A percentile compares a stretch with the other conserved stretches of the same genome.
phyloP scores from a whole-genome alignment of 2,888 invertebrate genomes.

The Spisula subtruncata region DNA sequence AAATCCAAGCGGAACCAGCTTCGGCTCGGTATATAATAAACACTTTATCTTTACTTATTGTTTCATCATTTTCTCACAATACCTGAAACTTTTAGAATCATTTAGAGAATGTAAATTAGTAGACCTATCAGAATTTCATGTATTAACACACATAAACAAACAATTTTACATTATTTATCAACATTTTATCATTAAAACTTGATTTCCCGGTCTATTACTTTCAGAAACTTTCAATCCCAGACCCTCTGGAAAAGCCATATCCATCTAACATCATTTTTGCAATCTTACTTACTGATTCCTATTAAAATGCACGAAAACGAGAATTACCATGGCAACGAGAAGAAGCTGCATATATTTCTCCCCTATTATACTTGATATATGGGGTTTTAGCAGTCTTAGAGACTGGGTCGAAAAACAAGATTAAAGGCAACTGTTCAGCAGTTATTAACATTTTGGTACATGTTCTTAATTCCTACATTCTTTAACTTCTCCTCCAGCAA shows the following conservation, averaged over 20 bases:
- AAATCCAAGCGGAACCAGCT: too few species aligned
- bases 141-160: background rate
- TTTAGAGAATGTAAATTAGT: background rate
- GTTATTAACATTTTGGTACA: background rate
- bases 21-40: too few species aligned
- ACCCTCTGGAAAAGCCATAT: slow-evolving; percentile 50
- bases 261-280: slow-evolving; percentile 33
- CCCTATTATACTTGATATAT: slow-evolving; percentile 51
- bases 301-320: slow-evolving; percentile 59
- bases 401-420: slow-evolving; percentile 23
- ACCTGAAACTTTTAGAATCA: background rate
- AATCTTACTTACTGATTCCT: slow-evolving; percentile 49
- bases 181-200: slow-evolving; percentile 10
- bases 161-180: background rate
- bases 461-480: background rate
- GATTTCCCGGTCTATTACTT: background rate
- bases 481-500: background rate
- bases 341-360: slow-evolving; percentile 33
- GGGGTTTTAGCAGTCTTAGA: slow-evolving; percentile 42
- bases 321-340: slow-evolving; percentile 64
- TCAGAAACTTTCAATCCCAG: slow-evolving; percentile 34
- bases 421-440: slow-evolving; percentile 43
- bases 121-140: slow-evolving; percentile 5
- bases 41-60: too few species aligned
- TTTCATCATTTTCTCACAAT: background rate